Evolutionary conservation across 2,888 invertebrate species (phyloP).

Genomic region (Cantharis nigra): DNA sequence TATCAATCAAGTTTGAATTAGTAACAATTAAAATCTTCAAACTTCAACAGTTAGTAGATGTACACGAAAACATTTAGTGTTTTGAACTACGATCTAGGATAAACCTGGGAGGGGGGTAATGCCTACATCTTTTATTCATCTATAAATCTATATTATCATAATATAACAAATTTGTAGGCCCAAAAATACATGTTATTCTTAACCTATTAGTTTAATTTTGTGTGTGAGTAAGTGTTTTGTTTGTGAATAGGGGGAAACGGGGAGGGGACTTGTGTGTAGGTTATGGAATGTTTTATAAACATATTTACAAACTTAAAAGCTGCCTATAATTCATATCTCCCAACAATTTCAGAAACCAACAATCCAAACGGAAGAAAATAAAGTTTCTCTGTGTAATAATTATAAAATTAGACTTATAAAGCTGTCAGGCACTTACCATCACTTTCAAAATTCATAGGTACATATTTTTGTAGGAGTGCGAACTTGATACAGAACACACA

Average conservation of each 20-base stretch:
- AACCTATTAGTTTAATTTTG: background rate
- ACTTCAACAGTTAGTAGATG: constrained; percentile 42
- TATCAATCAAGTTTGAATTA: constrained; percentile 35
- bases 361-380: background rate
- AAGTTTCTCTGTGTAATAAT: background rate
- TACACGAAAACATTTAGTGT: constrained; percentile 30
- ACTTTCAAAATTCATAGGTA: constrained; percentile 32
- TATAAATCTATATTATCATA: constrained; percentile 1
- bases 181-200: background rate
- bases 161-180: constrained; percentile 6
- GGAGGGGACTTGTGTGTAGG: background rate
- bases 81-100: constrained; percentile 15
- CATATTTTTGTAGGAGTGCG: constrained; percentile 10
- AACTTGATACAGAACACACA: background rate
- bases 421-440: constrained; percentile 38
- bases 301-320: constrained; percentile 31
- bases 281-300: constrained; percentile 30
- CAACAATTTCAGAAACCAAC: constrained; percentile 3
- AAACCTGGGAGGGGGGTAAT: constrained; percentile 20
- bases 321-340: constrained; percentile 23
- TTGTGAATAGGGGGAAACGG: background rate
- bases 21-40: constrained; percentile 44
- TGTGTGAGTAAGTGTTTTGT: background rate
- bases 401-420: constrained; percentile 21
- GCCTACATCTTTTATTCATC: constrained; percentile 13